Percentiles rank a stretch among this genome's conserved stretches.
Evolutionary conservation across 2,888 invertebrate genomes (phyloP).

Genomic region (Biston betularia): DNA sequence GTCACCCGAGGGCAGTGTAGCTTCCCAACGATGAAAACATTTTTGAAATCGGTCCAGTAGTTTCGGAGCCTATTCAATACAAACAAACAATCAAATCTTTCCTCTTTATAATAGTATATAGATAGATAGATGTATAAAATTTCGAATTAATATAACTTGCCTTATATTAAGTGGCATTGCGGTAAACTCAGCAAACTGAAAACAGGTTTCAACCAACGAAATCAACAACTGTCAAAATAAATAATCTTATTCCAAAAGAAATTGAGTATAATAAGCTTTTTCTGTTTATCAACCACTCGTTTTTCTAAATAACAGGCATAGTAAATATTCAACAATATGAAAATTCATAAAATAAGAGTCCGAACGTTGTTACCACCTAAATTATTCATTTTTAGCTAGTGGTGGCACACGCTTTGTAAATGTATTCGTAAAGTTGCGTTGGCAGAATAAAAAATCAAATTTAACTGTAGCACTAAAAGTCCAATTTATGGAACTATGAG

Average conservation of each 20-base stretch:
- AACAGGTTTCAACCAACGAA: not conserved
- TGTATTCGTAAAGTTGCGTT: not conserved
- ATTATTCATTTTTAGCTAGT: slow-evolving; percentile 23
- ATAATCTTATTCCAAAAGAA: not conserved
- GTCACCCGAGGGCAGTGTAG: too few relatives aligned
- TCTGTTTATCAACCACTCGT: slow-evolving; percentile 5
- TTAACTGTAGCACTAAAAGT: not conserved
- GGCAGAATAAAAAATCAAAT: not conserved
- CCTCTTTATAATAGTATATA: too few relatives aligned
- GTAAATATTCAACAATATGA: slow-evolving; percentile 19
- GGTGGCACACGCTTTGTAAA: slow-evolving; percentile 8
- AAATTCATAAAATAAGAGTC: slow-evolving; percentile 24
- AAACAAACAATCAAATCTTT: too few relatives aligned
- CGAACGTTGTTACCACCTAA: slow-evolving; percentile 13
- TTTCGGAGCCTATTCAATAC: too few relatives aligned
- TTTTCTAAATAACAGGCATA: slow-evolving; percentile 6
- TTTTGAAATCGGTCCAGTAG: too few relatives aligned
- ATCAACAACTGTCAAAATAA: not conserved
- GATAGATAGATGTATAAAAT: too few relatives aligned
- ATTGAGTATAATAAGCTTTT: slow-evolving; percentile 4
- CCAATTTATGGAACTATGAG: not conserved
- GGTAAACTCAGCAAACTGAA: too few relatives aligned
- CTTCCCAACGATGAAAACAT: too few relatives aligned
- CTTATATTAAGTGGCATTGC: too few relatives aligned
- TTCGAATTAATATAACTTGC: too few relatives aligned